phyloP scores from a whole-genome alignment of 2,797 vertebrate genomes.

The Melanotaenia boesemani region DNA sequence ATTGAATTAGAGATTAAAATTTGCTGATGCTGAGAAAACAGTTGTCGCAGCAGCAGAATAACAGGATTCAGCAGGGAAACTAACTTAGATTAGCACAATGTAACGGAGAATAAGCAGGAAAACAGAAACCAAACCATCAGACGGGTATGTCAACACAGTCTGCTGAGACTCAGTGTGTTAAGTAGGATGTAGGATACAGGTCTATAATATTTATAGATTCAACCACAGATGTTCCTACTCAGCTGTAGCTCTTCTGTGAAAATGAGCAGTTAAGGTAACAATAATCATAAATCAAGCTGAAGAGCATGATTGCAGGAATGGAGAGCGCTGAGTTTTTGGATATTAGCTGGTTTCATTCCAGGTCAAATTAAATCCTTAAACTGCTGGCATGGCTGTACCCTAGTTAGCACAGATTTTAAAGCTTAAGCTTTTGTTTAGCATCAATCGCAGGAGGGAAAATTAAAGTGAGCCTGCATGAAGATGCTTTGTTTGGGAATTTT shows the following conservation, averaged over 20 bases:
- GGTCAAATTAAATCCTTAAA: too few relatives aligned
- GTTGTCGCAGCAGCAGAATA: not conserved
- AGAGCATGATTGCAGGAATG: not conserved
- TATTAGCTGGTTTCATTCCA: too few relatives aligned
- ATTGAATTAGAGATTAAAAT: not conserved
- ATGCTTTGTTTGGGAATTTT: too few relatives aligned
- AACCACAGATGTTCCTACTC: not conserved
- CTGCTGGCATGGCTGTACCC: too few relatives aligned
- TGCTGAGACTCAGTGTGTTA: not conserved
- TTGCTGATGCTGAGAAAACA: not conserved
- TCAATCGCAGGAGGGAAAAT: too few relatives aligned
- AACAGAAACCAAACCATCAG: too few relatives aligned
- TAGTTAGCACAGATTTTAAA: too few relatives aligned
- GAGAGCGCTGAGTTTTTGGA: too few relatives aligned
- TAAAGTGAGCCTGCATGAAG: too few relatives aligned
- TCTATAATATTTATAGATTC: not conserved
- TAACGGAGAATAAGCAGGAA: not conserved
- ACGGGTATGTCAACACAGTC: too few relatives aligned
- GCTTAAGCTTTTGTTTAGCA: too few relatives aligned
- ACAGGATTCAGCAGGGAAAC: not conserved
- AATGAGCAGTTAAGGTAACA: not conserved
- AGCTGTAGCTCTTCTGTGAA: not conserved
- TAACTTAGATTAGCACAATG: not conserved
- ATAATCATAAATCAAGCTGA: not conserved
- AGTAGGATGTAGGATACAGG: not conserved